Base-by-base conservation (phyloP, 2,113 vertebrate genomes). In the Perca fluviatilis region DNA sequence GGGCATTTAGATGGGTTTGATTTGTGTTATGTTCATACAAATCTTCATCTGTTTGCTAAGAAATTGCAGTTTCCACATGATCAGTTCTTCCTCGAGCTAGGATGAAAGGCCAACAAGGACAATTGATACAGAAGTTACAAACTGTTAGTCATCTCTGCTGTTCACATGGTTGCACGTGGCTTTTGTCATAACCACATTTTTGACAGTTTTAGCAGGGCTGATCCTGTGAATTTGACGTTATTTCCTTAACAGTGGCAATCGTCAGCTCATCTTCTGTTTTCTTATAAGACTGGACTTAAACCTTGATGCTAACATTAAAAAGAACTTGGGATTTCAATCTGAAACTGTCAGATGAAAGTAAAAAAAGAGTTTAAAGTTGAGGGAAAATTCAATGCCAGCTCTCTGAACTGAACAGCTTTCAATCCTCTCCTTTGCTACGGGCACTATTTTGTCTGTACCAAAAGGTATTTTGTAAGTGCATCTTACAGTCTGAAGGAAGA, bases 11-110 rank as follows among this genome's bases (percentile, higher is more conserved):
- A 63, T 56, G 69, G 15, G 21, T 61, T 25, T 27, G 51, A 67
- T 74, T 70, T 62, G 51, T 83, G 7, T 30, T 0, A 51, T 47
- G 5, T 53, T 49, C 18, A 0, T 19, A 12, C 36, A 74, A 74
- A 49, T 25, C 50, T 50, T 72, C 33, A 51, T 65, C 14, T 47
- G 21, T 54, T 57, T 21, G 53, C 8, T 36, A n/a, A 19, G 33
- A 73, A 72, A 67, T 14, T 54, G 8, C 36, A 36, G n/a, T 74
- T 86, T 79, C 60, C 62, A 51, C 72, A 75, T 78, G 73, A 83
- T 75, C 50, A 21, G n/a, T 67, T 74, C 54, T 5, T 27, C 69
- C 69, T 61, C 2, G 2, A 64, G 57, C 19, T 2, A 7, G 1
- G 27, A 43, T 33, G 14, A 25, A 27, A 54, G 30, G 53, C 36